Evolutionary conservation across 2,113 vertebrate genomes (phyloP).

Genomic region (Diphyllodes magnificus): DNA sequence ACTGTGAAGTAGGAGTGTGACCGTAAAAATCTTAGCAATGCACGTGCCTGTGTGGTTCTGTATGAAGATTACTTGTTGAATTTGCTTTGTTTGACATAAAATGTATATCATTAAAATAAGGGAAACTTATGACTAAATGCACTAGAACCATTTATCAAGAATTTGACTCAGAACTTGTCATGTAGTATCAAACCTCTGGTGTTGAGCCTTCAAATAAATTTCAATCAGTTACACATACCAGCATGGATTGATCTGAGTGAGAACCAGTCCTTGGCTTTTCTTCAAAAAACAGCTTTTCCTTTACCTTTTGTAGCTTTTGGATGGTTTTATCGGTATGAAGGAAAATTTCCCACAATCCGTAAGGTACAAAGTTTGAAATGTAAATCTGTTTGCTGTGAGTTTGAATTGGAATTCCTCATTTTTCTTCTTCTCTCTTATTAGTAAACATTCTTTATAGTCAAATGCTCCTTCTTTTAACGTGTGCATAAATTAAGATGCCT

Average conservation of each 20-base stretch:
- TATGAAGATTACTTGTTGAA: not conserved
- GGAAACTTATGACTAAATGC: not conserved
- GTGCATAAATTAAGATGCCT: not conserved
- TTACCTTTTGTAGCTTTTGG: slow-evolving; percentile 84
- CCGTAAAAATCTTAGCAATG: not conserved
- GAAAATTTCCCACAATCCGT: slow-evolving; percentile 90
- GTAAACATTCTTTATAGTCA: not conserved
- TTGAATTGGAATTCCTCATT: not conserved
- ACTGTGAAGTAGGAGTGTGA: not conserved
- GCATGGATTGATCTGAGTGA: not conserved
- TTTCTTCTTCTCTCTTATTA: not conserved
- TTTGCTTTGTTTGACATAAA: not conserved
- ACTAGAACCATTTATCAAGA: not conserved
- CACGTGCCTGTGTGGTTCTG: not conserved
- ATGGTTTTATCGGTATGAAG: slow-evolving; percentile 98
- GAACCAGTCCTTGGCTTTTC: not conserved
- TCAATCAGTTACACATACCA: not conserved
- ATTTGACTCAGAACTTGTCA: not conserved
- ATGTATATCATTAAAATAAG: not conserved
- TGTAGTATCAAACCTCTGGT: not conserved
- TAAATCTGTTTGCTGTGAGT: slow-evolving; percentile 54
- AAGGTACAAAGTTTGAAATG: slow-evolving; percentile 80
- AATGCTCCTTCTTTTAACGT: not conserved
- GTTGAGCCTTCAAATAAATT: not conserved
- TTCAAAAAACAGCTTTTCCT: slow-evolving; percentile 2